phyloP scores from a whole-genome alignment of 2,797 vertebrate genomes.

The Lerista edwardsae region DNA sequence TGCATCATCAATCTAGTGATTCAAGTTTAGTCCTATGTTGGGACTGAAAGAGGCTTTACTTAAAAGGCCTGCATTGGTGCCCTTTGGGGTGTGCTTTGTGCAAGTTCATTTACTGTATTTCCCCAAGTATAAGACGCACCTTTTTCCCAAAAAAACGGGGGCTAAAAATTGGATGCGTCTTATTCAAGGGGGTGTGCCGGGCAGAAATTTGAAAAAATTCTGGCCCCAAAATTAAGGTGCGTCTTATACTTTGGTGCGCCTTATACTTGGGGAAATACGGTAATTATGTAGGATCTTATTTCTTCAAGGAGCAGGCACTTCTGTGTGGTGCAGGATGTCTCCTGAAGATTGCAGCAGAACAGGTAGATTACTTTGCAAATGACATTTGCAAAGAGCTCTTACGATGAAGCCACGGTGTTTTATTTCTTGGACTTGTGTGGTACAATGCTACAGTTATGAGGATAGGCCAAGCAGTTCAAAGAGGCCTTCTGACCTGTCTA shows the following conservation, averaged over 20 bases:
- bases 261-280: no score
- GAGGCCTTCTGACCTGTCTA: accelerated
- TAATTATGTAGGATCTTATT: not conserved
- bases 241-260: no score
- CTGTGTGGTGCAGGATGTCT: not conserved
- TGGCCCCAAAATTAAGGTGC: no score
- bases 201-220: no score
- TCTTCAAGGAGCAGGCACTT: not conserved
- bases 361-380: not conserved
- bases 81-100: not conserved
- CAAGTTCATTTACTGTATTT: not conserved
- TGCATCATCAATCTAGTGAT: not conserved
- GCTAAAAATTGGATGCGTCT: no score
- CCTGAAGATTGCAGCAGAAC: not conserved
- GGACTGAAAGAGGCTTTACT: not conserved
- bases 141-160: no score
- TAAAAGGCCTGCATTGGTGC: not conserved
- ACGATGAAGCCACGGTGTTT: not conserved
- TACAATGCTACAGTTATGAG: not conserved
- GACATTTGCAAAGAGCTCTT: not conserved
- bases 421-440: not conserved
- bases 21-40: not conserved
- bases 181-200: no score
- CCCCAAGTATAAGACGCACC: no score
- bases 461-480: no score